phyloP scores from a whole-genome alignment of 2,797 vertebrate genomes.

The Clarias platycephalus region DNA sequence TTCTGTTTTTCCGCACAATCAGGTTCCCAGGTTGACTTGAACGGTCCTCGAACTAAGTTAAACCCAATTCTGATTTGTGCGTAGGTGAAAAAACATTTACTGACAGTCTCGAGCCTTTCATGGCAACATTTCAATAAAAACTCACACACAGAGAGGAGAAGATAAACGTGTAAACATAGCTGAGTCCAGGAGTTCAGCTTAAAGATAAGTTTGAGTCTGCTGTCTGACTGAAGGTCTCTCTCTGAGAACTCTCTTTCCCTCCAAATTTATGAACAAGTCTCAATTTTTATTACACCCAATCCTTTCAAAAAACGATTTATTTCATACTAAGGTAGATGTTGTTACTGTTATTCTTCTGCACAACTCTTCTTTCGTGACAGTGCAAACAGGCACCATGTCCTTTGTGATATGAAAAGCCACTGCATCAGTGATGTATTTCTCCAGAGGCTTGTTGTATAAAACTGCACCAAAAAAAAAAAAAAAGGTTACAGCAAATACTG shows the following conservation, averaged over 20 bases:
- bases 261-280: neutral
- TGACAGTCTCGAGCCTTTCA: neutral
- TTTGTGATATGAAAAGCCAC: neutral
- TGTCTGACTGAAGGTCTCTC: constrained; percentile 16
- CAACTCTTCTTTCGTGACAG: neutral
- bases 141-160: neutral
- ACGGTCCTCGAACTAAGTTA: neutral
- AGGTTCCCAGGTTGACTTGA: no score
- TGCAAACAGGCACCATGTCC: neutral
- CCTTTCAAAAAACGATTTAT: no score
- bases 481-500: no score
- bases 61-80: neutral
- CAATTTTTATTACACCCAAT: neutral
- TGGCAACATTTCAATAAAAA: neutral
- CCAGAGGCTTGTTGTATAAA: neutral
- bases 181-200: neutral
- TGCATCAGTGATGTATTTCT: neutral
- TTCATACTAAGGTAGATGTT: no score
- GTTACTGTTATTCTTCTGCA: no score
- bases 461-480: neutral
- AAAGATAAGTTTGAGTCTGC: constrained; percentile 17
- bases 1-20: no score
- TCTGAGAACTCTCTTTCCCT: neutral
- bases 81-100: neutral
- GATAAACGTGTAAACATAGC: neutral